phyloP scores from a whole-genome alignment of 2,797 vertebrate genomes.

The Peromyscus melanophrys region DNA sequence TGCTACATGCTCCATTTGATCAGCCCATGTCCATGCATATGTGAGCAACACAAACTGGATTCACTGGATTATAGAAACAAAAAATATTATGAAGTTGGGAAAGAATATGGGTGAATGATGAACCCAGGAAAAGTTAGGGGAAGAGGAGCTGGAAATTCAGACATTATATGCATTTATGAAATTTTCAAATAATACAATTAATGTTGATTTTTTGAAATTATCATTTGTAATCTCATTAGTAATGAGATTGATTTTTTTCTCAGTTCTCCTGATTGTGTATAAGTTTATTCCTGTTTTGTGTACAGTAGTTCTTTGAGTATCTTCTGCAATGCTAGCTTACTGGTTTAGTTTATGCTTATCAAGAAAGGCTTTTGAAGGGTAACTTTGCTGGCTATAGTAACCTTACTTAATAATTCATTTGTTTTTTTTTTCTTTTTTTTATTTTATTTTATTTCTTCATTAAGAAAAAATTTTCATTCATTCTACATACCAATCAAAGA shows the following conservation, averaged over 20 bases:
- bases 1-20: background rate
- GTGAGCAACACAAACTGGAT: background rate
- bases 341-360: background rate
- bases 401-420: background rate
- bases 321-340: background rate
- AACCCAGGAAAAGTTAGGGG: background rate
- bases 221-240: background rate
- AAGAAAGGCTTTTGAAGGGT: background rate
- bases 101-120: no score
- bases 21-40: background rate
- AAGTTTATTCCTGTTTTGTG: background rate
- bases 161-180: background rate
- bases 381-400: background rate
- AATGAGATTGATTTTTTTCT: background rate
- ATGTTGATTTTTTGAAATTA: background rate
- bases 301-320: background rate
- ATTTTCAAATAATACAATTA: background rate
- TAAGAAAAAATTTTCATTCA: no score
- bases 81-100: background rate
- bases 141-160: background rate
- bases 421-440: no score
- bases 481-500: no score
- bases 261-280: background rate
- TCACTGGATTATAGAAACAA: background rate
- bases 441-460: no score